Conservation (phyloP, 2,888 invertebrate genomes). For the Lithophane leautieri region DNA sequence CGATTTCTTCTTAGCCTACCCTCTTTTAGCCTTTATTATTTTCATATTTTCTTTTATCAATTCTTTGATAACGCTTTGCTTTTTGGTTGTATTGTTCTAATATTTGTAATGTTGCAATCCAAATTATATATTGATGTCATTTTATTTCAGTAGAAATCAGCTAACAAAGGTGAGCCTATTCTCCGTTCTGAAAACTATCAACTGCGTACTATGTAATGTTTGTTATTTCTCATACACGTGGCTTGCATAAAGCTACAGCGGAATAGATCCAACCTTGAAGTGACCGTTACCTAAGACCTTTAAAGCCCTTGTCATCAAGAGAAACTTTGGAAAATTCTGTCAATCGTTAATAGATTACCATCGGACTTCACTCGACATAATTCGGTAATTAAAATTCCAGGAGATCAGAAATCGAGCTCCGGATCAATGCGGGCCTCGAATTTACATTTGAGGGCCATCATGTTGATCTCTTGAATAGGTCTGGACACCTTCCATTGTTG, state of each 20-base stretch:
- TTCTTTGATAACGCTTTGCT: slow-evolving; percentile 1
- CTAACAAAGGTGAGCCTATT: too few relatives aligned
- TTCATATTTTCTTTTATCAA: slow-evolving; percentile 2
- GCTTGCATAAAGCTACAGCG: too few relatives aligned
- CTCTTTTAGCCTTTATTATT: slow-evolving; percentile 31
- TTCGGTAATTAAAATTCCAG: slow-evolving; percentile 76
- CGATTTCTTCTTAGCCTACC: slow-evolving; percentile 28
- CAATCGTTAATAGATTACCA: slow-evolving; percentile 53
- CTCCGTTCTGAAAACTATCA: background rate
- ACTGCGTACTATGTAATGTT: background rate
- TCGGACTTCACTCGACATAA: slow-evolving; percentile 58
- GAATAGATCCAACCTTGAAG: background rate
- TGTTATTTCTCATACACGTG: background rate
- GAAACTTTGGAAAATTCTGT: slow-evolving; percentile 13
- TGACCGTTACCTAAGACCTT: background rate
- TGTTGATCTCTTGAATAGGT: slow-evolving; percentile 64
- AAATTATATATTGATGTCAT: too few relatives aligned
- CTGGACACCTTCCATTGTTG: slow-evolving; percentile 58
- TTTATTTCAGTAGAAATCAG: too few relatives aligned
- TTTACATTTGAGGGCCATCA: slow-evolving; percentile 62
- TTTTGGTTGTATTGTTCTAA: background rate
- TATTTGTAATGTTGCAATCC: background rate
- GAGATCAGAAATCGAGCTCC: slow-evolving; percentile 70
- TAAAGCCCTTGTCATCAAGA: slow-evolving; percentile 1
- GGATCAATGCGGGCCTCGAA: slow-evolving; percentile 72